These are phyloP conservation scores for Drosophila paracracens DNA, from an alignment of 2,888 invertebrate genomes.

Conservation along the genomic window DNA sequence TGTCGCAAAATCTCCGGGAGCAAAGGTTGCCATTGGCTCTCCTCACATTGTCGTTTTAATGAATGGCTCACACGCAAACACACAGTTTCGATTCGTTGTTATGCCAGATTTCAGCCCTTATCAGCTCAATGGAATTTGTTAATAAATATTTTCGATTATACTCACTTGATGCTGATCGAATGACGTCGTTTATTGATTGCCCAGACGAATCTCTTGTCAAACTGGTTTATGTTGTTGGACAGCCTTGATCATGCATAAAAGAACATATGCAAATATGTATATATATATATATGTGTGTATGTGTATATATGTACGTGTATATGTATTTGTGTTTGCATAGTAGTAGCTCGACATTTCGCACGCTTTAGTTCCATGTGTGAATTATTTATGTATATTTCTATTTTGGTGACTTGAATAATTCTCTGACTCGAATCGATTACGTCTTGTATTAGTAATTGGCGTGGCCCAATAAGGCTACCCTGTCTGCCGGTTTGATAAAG, in stretches of 20 bases:
- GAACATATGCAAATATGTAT: neutral
- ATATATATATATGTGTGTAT: neutral
- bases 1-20: slow-evolving; percentile 75
- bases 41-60: slow-evolving; percentile 44
- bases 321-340: neutral
- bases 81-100: slow-evolving; percentile 19
- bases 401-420: slow-evolving; percentile 7
- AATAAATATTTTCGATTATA: slow-evolving; percentile 9
- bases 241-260: neutral
- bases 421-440: slow-evolving; percentile 17
- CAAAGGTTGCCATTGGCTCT: slow-evolving; percentile 67
- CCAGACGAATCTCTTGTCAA: neutral
- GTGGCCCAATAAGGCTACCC: slow-evolving; percentile 23
- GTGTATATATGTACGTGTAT: neutral
- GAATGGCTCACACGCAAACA: slow-evolving; percentile 45
- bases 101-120: slow-evolving; percentile 20
- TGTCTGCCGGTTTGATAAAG: slow-evolving; percentile 25
- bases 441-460: slow-evolving; percentile 30
- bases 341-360: neutral
- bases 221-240: slow-evolving; percentile 1
- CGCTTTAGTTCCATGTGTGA: neutral
- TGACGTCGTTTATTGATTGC: slow-evolving; percentile 26
- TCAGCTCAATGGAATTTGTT: slow-evolving; percentile 14
- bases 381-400: neutral
- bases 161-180: slow-evolving; percentile 13